Conservation (phyloP, 2,797 vertebrate genomes). For the Australoheros facetus region DNA sequence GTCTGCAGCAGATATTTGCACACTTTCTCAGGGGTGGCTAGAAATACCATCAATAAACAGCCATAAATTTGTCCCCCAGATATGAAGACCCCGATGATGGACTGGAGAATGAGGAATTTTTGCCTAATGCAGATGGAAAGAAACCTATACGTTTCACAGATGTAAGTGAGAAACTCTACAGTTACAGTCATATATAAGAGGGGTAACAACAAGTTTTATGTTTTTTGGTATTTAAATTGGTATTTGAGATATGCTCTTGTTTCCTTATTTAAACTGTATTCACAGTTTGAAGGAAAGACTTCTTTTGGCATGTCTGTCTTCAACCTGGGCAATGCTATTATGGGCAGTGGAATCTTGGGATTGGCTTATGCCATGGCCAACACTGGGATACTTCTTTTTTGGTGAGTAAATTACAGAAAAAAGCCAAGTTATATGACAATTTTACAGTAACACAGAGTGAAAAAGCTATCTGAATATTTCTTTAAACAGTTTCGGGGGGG, state of each 20-base stretch:
- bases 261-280: neutral
- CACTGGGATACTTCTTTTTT: slow-evolving; percentile 93
- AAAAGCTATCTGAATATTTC: neutral
- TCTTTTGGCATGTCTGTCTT: slow-evolving; percentile 99
- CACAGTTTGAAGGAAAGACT: slow-evolving; percentile 96
- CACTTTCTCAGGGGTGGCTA: neutral
- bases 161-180: slow-evolving; percentile 76
- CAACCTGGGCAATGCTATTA: slow-evolving; percentile 98
- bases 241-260: slow-evolving; percentile 10
- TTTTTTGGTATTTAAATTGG: neutral
- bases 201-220: neutral
- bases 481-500: neutral
- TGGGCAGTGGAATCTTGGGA: slow-evolving; percentile 98
- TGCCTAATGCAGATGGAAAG: slow-evolving; percentile 85
- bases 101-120: slow-evolving; percentile 87
- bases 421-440: neutral
- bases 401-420: slow-evolving; percentile 83
- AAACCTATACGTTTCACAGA: slow-evolving; percentile 90
- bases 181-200: neutral
- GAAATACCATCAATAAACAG: neutral
- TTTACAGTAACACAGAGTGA: neutral
- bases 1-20: neutral
- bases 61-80: slow-evolving; percentile 66
- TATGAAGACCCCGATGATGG: slow-evolving; percentile 83
- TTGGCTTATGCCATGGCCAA: slow-evolving; percentile 98